Conservation (phyloP, 2,113 vertebrate species). For the Psophia crepitans region DNA sequence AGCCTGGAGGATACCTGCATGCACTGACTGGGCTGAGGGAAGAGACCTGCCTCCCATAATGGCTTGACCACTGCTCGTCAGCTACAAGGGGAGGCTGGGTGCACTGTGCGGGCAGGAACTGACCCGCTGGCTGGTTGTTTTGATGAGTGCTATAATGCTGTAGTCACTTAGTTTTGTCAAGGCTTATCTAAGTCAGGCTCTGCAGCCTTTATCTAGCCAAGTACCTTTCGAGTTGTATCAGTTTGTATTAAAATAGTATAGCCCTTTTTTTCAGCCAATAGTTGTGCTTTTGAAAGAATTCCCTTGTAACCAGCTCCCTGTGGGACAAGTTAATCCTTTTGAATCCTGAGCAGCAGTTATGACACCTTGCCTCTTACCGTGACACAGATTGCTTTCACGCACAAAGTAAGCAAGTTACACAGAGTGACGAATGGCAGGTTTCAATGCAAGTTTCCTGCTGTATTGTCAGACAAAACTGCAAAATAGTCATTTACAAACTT, state of each 20-base stretch:
- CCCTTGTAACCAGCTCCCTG: not conserved
- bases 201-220: not conserved
- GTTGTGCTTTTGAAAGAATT: not conserved
- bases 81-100: not conserved
- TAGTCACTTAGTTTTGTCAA: not conserved
- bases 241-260: not conserved
- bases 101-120: not conserved
- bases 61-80: fast-evolving
- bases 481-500: not conserved
- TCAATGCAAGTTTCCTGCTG: not conserved
- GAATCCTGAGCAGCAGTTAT: not conserved
- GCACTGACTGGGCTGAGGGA: not conserved
- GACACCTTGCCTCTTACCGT: not conserved
- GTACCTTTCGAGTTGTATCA: not conserved
- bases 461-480: not conserved
- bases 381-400: not conserved
- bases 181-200: not conserved
- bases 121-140: not conserved
- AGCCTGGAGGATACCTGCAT: not conserved
- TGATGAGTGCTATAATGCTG: not conserved
- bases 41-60: not conserved
- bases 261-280: not conserved
- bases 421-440: not conserved
- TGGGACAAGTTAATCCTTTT: not conserved
- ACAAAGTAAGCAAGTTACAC: not conserved